A percentile compares a stretch with the other conserved stretches of the same genome.
These are phyloP conservation scores for Allacma fusca DNA, from an alignment of 2,888 invertebrate genomes.

Conservation along the genomic window DNA sequence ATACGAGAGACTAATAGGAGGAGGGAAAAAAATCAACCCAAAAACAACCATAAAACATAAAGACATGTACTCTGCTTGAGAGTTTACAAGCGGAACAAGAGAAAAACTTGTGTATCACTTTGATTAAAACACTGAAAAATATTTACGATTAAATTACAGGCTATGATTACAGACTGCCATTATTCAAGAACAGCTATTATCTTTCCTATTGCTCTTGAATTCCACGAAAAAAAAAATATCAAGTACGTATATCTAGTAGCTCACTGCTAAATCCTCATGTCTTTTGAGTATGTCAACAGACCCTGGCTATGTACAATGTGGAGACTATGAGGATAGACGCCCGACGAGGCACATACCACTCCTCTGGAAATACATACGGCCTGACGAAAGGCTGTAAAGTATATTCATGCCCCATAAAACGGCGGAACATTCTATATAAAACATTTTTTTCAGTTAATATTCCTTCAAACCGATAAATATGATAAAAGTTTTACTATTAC, in stretches of 20 bases:
- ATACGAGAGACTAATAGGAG: conserved; percentile 21
- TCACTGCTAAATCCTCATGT: too few species aligned
- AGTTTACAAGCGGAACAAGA: conserved; percentile 43
- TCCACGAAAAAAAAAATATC: neutral
- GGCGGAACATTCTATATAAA: conserved; percentile 3
- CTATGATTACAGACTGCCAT: conserved; percentile 34
- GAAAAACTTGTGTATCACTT: conserved; percentile 42
- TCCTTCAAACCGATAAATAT: neutral
- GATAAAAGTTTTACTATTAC: conserved; percentile 5
- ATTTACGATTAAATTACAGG: conserved; percentile 42
- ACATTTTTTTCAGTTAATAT: neutral
- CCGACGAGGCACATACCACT: neutral
- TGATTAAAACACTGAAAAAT: conserved; percentile 41
- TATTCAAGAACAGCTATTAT: conserved; percentile 30
- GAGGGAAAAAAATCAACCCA: conserved; percentile 41
- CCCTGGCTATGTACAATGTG: too few species aligned
- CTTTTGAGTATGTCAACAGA: too few species aligned
- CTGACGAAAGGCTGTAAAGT: neutral
- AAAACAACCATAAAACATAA: conserved; percentile 40
- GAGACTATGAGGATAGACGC: too few species aligned
- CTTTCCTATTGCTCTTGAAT: conserved; percentile 22
- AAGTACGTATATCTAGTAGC: too few species aligned
- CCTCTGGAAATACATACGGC: neutral
- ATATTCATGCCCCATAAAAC: conserved; percentile 16
- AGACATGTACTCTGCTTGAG: conserved; percentile 38